Evolutionary conservation across 2,113 vertebrate genomes (phyloP), one percentile per base, ranked within the genome.

Genomic region (Hippopotamus amphibius): DNA sequence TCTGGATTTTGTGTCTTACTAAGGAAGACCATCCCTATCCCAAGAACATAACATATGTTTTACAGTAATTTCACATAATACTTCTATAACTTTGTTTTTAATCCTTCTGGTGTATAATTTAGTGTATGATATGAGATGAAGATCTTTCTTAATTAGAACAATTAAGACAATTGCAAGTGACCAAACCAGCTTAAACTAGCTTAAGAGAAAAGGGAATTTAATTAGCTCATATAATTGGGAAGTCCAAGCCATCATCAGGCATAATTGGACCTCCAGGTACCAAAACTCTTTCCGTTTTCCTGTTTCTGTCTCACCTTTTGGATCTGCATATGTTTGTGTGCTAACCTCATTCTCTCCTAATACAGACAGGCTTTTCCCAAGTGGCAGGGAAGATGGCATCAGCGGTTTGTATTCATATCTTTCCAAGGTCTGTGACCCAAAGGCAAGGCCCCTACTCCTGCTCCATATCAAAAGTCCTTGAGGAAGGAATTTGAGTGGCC

Each of bases 401-500:
- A 96, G 68, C 48, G 26, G 53, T 97, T 97, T 95, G 76, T 93
- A 88, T 79, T 93, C 90, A n/a, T 96, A 94, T 84, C 55, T 97
- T 96, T 87, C 65, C 89, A 95, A 95, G 92, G 94, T 95, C 93
- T 97, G 82, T 93, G 96, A 81, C 91, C 72, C 88, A 89, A 96
- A 94, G 95, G 53, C 95, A 96, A 89, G 66, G 92, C 82, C 96
- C 82, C 71, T 94, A 86, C 69, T 96, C 65, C 94, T 95, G 95
- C 93, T 96, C 74, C 96, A 96, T 69, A 95, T 95, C 96, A 91
- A 87, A 96, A 96, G 86, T 93, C 81, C 93, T 96, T 96, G 86
- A 97, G 92, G 97, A 97, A 96, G 65, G 92, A 97, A 97, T 96
- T 90, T 95, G 92, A 93, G 68, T 97, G 95, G 65, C 92, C 81